Percentiles rank a stretch among this genome's conserved stretches.
phyloP scores from a whole-genome alignment of 1,140 invertebrate species.

The Drosophila lacteicornis region DNA sequence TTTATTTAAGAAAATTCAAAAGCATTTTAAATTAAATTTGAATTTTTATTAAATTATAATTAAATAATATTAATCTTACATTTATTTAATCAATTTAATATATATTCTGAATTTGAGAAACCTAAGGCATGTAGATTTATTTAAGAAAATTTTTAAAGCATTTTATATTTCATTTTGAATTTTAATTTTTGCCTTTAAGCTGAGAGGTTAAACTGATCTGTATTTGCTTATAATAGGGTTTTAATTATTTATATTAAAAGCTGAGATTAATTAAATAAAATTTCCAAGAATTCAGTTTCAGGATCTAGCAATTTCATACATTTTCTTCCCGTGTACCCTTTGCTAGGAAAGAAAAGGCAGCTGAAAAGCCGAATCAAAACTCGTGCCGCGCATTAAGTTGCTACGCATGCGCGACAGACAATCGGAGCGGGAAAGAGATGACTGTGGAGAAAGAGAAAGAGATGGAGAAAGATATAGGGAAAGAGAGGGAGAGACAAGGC shows the following conservation, averaged over 20 bases:
- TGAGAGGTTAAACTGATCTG: background rate
- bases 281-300: background rate
- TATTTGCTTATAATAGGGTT: no score
- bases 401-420: conserved; percentile 59
- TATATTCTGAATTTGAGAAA: background rate
- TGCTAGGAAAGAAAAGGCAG: background rate
- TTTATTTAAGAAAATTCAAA: no score
- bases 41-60: no score
- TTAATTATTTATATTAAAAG: background rate
- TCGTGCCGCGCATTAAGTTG: conserved; percentile 59
- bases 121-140: no score
- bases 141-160: no score
- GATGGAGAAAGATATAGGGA: background rate
- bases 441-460: conserved; percentile 18
- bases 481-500: conserved; percentile 11
- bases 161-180: background rate
- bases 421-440: conserved; percentile 27
- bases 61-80: background rate
- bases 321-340: background rate
- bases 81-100: background rate
- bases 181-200: background rate
- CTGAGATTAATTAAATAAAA: background rate
- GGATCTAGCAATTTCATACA: no score
- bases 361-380: conserved; percentile 3
- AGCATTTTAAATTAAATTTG: background rate